A percentile compares a stretch with the other conserved stretches of the same genome.
Evolutionary conservation across 2,113 vertebrate genomes (phyloP).

Genomic region (Tragelaphus imberbis): DNA sequence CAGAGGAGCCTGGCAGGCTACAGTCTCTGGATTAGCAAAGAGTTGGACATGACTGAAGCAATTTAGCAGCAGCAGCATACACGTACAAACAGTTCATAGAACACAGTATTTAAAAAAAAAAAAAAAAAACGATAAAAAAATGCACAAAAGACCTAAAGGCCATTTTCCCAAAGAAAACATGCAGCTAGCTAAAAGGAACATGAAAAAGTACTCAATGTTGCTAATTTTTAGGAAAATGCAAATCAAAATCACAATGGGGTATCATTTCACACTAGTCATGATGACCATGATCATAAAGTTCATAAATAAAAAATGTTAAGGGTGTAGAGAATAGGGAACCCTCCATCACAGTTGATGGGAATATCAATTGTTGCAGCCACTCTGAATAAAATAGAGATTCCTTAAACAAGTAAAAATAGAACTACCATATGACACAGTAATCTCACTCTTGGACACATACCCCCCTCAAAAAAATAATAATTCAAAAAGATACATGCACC

Average conservation of each 20-base stretch:
- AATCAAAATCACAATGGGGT: neutral
- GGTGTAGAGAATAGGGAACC: neutral
- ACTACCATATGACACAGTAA: neutral
- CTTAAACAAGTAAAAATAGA: neutral
- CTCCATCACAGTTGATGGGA: neutral
- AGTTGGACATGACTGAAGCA: neutral
- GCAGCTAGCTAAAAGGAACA: neutral
- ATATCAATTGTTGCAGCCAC: neutral
- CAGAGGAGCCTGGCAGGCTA: neutral
- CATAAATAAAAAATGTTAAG: neutral
- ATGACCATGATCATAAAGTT: neutral
- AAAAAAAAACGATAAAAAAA: neutral
- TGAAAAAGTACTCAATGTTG: neutral
- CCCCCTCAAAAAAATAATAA: neutral
- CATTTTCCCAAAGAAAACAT: neutral
- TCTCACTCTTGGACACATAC: neutral
- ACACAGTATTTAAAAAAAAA: neutral
- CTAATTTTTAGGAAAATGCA: neutral
- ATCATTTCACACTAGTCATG: neutral
- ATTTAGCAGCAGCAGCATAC: neutral
- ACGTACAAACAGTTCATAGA: neutral
- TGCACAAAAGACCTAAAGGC: neutral
- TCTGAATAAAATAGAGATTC: neutral
- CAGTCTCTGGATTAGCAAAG: neutral
- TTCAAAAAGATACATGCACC: neutral